Base-by-base conservation (phyloP, 1,140 invertebrate genomes). In the Sminthurides bifidus region DNA sequence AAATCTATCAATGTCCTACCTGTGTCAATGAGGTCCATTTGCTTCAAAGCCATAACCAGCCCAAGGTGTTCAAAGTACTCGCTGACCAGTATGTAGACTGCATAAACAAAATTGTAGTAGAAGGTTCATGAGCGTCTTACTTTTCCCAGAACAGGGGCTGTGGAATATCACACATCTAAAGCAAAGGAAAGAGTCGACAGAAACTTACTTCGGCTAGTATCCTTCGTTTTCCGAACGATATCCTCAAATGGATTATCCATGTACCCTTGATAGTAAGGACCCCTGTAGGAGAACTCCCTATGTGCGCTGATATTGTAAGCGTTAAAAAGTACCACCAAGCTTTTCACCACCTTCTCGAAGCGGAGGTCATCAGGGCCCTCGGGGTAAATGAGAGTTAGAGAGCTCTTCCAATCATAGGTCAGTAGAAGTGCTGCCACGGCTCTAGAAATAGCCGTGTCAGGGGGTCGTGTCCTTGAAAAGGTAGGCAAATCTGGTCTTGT, bases 71-170 rank as follows among this genome's bases (percentile, higher is more conserved):
- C 87, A 65, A 85, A 84, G 65, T 89, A 83, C 66, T 87, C 81
- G 3, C 92, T 91, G 53, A 96, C 77, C 31, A 92, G 82, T 1
- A 97, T 80, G 71, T 94, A 96, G 70, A 94, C 91, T 94, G 77
- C 35, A 77, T 83, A 59, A 68, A 64, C 65, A 56, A 56, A 56
- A 58, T 62, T 17, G 23, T 23, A 21, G 29, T 23, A 54, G n/a
- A 37, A 6, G n/a, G 24, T 3, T 41, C 14, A 37, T 51, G 21
- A 35, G 19, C 19, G 15, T 44, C 6, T 44, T 4, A 48, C 45
- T 12, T 27, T 8, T 29, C 30, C 19, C 45, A 12, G 14, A 8
- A 26, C 45, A 48, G 12, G 14, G 24, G 15, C 19, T 38, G n/a
- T 52, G 33, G 31, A 37, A 15, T 12, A 31, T 31, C 12, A n/a